A percentile compares a stretch with the other conserved stretches of the same genome.
These are phyloP conservation scores for cat (Felis catus) DNA, from an alignment of 2,113 vertebrate species.

Conservation along the genomic window F.catus_Fca126_mat1.0 CM031415.1:58323001-58323500, in stretches of 20 bases:
- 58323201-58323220: neutral
- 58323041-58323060: neutral
- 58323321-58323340: neutral
- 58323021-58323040: neutral
- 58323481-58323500: too few relatives aligned
- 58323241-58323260: neutral
- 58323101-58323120: neutral
- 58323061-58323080: neutral
- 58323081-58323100: neutral
- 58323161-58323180: neutral
- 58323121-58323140: neutral
- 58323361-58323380: neutral
- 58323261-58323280: neutral
- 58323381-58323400: neutral
- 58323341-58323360: neutral
- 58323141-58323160: neutral
- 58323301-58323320: rapidly evolving
- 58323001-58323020: neutral
- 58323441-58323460: neutral
- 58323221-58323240: too few relatives aligned
- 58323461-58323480: neutral
- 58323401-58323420: neutral
- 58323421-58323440: neutral
- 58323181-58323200: neutral
- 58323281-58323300: neutral